Conservation (phyloP, 2,113 vertebrate species). For the Agelaius phoeniceus region DNA sequence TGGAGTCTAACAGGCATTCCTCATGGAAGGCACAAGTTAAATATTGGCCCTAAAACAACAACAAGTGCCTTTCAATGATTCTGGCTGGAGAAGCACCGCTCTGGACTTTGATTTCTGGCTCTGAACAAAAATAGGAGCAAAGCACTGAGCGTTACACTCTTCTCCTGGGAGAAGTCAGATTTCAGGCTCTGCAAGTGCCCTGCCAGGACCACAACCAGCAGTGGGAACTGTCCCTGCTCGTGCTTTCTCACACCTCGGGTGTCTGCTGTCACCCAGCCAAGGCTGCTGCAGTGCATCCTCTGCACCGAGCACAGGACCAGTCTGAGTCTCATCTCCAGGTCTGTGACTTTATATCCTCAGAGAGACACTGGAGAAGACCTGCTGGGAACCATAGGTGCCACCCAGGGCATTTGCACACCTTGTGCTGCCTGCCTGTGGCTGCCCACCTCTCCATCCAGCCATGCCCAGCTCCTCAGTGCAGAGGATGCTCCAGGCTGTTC, state of each 20-base stretch:
- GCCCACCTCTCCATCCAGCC: neutral
- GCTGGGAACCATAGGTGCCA: neutral
- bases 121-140: neutral
- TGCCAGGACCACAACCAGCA: neutral
- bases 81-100: neutral
- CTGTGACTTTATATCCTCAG: neutral
- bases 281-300: neutral
- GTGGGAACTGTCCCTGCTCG: neutral
- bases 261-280: neutral
- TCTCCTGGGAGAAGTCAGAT: neutral
- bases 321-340: neutral
- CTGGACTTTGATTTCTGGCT: slow-evolving; percentile 65
- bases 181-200: neutral
- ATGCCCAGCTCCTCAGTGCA: neutral
- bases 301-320: neutral
- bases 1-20: neutral
- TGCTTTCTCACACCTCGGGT: neutral
- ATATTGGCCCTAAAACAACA: slow-evolving; percentile 52
- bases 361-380: neutral
- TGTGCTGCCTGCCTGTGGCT: neutral
- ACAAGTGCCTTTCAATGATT: slow-evolving; percentile 12
- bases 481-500: neutral
- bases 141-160: neutral
- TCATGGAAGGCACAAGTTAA: slow-evolving; percentile 43
- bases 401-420: rapidly evolving